Evolutionary conservation across 2,797 vertebrate genomes (phyloP), one percentile per base, ranked within the genome.

Genomic region (Pangasius macronema): DNA sequence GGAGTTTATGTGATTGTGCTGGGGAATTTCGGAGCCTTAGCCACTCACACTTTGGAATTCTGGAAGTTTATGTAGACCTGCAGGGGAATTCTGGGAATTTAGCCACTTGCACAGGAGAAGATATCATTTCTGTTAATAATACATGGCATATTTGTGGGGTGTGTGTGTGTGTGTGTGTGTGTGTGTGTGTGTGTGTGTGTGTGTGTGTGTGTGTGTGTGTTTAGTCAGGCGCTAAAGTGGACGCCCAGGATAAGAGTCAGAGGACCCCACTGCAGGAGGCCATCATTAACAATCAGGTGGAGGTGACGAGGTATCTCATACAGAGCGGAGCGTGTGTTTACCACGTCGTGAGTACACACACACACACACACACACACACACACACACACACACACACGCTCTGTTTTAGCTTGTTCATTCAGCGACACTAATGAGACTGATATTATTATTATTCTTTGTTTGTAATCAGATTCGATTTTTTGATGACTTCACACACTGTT

Each of bases 221-320:
- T 75, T 90, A 98, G 97, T 97, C 97, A 0, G 98, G 98, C 1
- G 97, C 97, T 88, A 97, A 96, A 55, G 94, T 98, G 85, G 97
- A 98, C 0, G 96, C 97, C 0, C 95, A 96, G 83, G 98, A 99
- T 93, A 98, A 98, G 89, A 95, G 96, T 51, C 91, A 94, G 80
- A 95, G 97, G 88, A 98, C 98, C 0, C 97, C 98, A 0, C 95
- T 99, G 84, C 90, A 98, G 93, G 98, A 99, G 85, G 98, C 98
- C 0, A 96, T 98, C 73, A 95, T 97, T 86, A 97, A 97, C 92
- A 97, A 97, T 90, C 97, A 97, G 70, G 72, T 97, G 49, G 97
- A 97, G 27, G 94, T 97, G 39, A 95, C 96, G 0, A 95, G 93
- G 2, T 98, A 97, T 92, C 94, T 99, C 91, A 91, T 97, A 72